Base-by-base conservation (phyloP, 2,113 vertebrate genomes). In the Aegithalos caudatus region DNA sequence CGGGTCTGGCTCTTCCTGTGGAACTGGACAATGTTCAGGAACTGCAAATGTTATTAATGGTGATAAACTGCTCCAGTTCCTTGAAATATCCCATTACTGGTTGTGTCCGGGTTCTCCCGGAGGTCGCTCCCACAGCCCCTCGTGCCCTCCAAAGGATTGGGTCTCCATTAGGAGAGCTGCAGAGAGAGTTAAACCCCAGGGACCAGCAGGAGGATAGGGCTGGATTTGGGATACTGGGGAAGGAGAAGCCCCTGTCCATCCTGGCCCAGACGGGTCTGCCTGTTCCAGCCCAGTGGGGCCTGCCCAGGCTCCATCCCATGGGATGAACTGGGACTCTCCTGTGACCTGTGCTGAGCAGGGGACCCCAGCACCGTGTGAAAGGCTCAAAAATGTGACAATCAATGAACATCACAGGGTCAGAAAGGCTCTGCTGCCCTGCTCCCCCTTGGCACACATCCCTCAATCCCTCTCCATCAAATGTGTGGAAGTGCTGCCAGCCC, bases 31-130 rank as follows among this genome's bases (percentile, higher is more conserved):
- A 24, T 0, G 1, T 44, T 86, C 88, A 51, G 94, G 80, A 86
- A 91, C 94, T 95, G 95, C 85, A 95, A 80, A 93, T 91, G 87
- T 94, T 94, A 95, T 92, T 94, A 92, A 94, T 84, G 79, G 82
- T 31, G 48, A 96, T 95, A 92, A 96, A 93, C n/a, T 54, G 54
- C 84, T 69, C 71, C 0, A 0, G 44, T 45, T 73, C 60, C 56
- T 70, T 5, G 4, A 88, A 45, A 65, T 91, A 94, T 91, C 91
- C 62, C 8, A 1, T 96, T 94, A 64, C 76, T 48, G 42, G 25
- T 44, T 78, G 90, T 97, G 88, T 92, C 79, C 0, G 0, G 31
- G 90, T 51, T 89, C 74, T 95, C 93, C 87, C 27, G 11, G 54
- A 66, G 70, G 60, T n/a, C 78, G 53, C 37, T 92, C 92, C 91